Evolutionary conservation across 2,888 invertebrate species (phyloP).

Genomic region (Caenorhabditis japonica): DNA sequence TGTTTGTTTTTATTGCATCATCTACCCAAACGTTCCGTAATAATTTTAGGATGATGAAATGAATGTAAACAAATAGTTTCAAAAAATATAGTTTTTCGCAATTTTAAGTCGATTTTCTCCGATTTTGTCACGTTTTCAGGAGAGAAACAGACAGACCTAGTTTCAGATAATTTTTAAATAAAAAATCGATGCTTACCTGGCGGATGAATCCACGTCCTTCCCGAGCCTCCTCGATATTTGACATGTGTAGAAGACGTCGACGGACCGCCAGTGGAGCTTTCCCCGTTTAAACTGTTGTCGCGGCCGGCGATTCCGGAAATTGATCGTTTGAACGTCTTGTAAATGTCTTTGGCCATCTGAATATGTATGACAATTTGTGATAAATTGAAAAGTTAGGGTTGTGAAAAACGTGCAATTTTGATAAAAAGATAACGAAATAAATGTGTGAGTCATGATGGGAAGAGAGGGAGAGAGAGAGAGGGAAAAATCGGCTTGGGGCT

Average conservation of each 20-base stretch:
- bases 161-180: background rate
- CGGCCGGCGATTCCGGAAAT: conserved; percentile 62
- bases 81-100: too few relatives aligned
- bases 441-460: conserved; percentile 5
- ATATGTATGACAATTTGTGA: too few relatives aligned
- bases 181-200: conserved; percentile 56
- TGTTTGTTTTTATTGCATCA: too few relatives aligned
- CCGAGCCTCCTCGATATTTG: conserved; percentile 62
- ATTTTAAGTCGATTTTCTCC: too few relatives aligned
- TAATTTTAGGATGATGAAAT: too few relatives aligned
- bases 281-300: conserved; percentile 22
- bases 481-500: background rate
- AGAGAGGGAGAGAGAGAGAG: conserved; percentile 1
- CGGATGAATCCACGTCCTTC: conserved; percentile 73
- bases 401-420: too few relatives aligned
- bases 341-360: conserved; percentile 67
- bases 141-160: too few relatives aligned
- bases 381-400: too few relatives aligned
- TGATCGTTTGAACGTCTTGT: conserved; percentile 71
- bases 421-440: background rate
- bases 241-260: conserved; percentile 24
- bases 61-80: too few relatives aligned
- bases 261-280: conserved; percentile 29
- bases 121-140: too few relatives aligned
- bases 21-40: too few relatives aligned